Conservation (phyloP, 2,113 vertebrate genomes). For the Carassius gibelio region DNA sequence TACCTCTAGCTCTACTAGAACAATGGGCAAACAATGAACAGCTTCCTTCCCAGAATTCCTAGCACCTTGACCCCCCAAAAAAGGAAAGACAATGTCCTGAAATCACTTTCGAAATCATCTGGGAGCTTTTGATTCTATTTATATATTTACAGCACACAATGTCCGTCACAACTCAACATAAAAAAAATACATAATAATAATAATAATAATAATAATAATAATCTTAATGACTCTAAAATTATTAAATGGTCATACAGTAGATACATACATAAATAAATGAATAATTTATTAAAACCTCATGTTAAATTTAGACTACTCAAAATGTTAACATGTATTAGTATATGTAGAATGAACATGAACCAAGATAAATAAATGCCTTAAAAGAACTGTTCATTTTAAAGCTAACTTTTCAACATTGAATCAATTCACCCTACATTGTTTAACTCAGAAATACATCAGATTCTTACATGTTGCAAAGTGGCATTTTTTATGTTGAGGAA, state of each 20-base stretch:
- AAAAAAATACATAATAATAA: no score
- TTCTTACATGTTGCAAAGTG: not conserved
- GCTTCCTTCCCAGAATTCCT: slow-evolving; percentile 41
- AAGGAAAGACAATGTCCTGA: not conserved
- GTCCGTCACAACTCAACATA: not conserved
- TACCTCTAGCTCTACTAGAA: slow-evolving; percentile 46
- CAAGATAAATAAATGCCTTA: not conserved
- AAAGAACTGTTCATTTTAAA: not conserved
- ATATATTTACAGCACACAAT: not conserved
- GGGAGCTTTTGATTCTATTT: not conserved
- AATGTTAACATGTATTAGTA: no score
- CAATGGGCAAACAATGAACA: slow-evolving; percentile 34
- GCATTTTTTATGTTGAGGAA: not conserved
- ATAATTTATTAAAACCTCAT: no score
- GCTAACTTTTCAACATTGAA: not conserved
- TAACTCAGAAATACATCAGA: not conserved
- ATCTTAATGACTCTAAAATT: not conserved
- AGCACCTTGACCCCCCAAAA: slow-evolving; percentile 37
- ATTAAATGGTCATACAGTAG: not conserved
- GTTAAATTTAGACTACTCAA: no score
- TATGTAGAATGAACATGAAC: not conserved
- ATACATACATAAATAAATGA: no score
- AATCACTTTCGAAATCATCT: not conserved
- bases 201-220: not conserved
- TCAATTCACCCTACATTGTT: not conserved